Conservation (phyloP, 2,797 vertebrate species). For the Arrhamphus sclerolepis region DNA sequence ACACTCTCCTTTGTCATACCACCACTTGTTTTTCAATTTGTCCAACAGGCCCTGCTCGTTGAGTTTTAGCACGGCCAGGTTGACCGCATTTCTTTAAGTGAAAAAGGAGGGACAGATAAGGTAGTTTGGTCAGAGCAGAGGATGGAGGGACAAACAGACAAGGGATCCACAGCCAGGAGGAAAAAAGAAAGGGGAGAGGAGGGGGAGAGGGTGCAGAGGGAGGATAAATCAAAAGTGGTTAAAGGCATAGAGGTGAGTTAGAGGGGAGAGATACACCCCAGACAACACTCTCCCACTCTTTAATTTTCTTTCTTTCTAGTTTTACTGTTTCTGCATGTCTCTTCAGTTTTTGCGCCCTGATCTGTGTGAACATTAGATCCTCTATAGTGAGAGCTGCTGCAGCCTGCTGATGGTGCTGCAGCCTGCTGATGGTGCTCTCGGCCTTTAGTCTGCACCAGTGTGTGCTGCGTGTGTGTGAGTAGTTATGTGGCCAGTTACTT, state of each 20-base stretch:
- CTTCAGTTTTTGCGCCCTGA: background rate
- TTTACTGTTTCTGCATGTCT: slow-evolving; percentile 10
- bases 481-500: slow-evolving; percentile 10
- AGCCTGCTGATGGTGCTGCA: slow-evolving; percentile 42
- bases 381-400: slow-evolving; percentile 22
- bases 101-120: slow-evolving; percentile 87
- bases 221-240: slow-evolving; percentile 45
- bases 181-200: slow-evolving; percentile 21
- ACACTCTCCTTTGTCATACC: slow-evolving; percentile 99
- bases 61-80: slow-evolving; percentile 99
- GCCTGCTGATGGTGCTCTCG: slow-evolving; percentile 60
- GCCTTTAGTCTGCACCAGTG: slow-evolving; percentile 9
- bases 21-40: slow-evolving; percentile 99
- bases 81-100: slow-evolving; percentile 99
- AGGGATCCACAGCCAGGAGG: slow-evolving; percentile 56
- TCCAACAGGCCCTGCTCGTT: slow-evolving; percentile 99
- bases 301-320: slow-evolving; percentile 31
- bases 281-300: slow-evolving; percentile 57
- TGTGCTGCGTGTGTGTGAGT: slow-evolving; percentile 7
- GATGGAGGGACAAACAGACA: slow-evolving; percentile 76
- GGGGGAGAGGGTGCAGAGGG: slow-evolving; percentile 30
- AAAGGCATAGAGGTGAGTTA: slow-evolving; percentile 52
- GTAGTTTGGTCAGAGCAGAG: slow-evolving; percentile 94
- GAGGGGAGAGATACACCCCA: slow-evolving; percentile 51
- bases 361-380: slow-evolving; percentile 17